phyloP scores from a whole-genome alignment of 2,113 vertebrate genomes.

The Camelus bactrianus region DNA sequence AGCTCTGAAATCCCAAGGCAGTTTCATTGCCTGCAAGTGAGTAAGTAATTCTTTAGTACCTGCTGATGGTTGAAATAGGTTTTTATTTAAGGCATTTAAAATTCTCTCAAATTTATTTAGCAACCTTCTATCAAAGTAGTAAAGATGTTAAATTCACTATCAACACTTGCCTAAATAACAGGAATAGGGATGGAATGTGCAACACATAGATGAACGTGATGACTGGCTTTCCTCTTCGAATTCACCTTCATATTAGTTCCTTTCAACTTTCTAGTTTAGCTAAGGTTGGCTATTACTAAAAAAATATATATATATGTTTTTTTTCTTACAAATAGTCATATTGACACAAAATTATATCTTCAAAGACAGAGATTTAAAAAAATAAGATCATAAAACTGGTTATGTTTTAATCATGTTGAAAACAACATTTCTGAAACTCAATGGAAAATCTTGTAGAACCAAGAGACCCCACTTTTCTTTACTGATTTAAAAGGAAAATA shows the following conservation, averaged over 20 bases:
- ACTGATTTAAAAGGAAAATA: slow-evolving; percentile 22
- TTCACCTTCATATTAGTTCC: not conserved
- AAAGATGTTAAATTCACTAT: not conserved
- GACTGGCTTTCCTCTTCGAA: not conserved
- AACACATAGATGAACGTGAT: not conserved
- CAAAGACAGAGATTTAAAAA: not conserved
- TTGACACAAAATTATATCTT: not conserved
- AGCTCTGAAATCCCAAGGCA: not conserved
- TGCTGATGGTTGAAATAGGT: not conserved
- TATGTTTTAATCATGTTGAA: not conserved
- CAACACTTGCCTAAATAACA: not conserved
- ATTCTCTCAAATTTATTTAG: slow-evolving; percentile 10
- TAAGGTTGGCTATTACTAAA: no score
- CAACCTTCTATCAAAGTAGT: not conserved
- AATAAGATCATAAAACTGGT: not conserved
- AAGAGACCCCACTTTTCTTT: not conserved
- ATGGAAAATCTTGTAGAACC: not conserved
- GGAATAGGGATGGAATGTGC: not conserved
- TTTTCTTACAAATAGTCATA: not conserved
- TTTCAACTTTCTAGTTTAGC: no score
- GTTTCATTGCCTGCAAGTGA: not conserved
- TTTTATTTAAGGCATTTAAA: slow-evolving; percentile 42
- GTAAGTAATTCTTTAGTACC: not conserved
- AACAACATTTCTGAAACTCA: slow-evolving; percentile 22
- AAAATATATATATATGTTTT: not conserved